Evolutionary conservation across 2,888 invertebrate genomes (phyloP).

Genomic region (Coenonympha arcania): DNA sequence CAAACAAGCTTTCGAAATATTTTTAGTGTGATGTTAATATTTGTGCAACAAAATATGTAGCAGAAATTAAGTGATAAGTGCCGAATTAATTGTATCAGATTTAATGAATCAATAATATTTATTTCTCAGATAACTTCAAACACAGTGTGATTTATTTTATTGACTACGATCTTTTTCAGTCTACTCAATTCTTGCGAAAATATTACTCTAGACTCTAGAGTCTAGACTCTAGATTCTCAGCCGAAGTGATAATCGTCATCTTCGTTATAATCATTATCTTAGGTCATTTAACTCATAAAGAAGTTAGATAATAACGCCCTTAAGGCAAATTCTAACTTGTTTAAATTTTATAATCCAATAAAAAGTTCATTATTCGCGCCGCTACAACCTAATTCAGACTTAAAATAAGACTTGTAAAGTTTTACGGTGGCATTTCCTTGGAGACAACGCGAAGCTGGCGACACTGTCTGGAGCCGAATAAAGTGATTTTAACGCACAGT

Average conservation of each 20-base stretch:
- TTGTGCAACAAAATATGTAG: too few species aligned
- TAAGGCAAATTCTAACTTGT: conserved; percentile 4
- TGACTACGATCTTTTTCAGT: too few species aligned
- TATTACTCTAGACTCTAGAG: not conserved
- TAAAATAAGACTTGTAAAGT: conserved; percentile 33
- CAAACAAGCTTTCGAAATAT: too few species aligned
- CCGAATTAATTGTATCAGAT: too few species aligned
- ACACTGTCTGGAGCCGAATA: conserved; percentile 32
- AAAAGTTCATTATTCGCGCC: conserved; percentile 25
- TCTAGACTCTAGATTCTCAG: not conserved
- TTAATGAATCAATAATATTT: too few species aligned
- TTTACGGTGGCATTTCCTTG: conserved; percentile 33
- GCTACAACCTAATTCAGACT: conserved; percentile 33
- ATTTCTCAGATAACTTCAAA: too few species aligned
- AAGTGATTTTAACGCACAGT: conserved; percentile 32
- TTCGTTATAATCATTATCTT: not conserved
- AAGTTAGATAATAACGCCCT: not conserved
- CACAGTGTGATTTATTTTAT: too few species aligned
- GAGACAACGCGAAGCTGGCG: conserved; percentile 34
- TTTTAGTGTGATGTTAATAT: too few species aligned
- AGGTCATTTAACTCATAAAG: not conserved
- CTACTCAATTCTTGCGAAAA: too few species aligned
- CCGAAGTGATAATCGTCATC: not conserved
- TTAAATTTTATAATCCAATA: conserved; percentile 22
- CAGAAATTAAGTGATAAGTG: too few species aligned